Conservation (phyloP, 2,888 invertebrate species). For the Plagodis dolabraria region DNA sequence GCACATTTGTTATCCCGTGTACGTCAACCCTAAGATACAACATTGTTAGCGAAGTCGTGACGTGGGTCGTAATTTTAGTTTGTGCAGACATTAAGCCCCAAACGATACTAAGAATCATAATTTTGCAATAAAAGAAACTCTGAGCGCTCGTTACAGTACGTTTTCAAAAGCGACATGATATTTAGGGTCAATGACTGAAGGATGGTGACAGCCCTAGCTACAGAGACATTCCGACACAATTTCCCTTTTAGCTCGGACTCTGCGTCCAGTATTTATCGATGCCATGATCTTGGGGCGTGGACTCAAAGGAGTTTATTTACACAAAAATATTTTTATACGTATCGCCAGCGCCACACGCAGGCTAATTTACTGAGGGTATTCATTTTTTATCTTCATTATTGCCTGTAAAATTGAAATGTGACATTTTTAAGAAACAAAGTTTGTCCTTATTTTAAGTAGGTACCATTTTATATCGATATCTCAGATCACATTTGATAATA, state of each 20-base stretch:
- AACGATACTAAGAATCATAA: slow-evolving; percentile 34
- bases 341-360: slow-evolving; percentile 32
- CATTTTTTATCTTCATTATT: slow-evolving; percentile 27
- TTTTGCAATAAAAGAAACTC: slow-evolving; percentile 34
- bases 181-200: slow-evolving; percentile 31
- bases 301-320: slow-evolving; percentile 60
- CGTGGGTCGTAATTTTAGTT: slow-evolving; percentile 46
- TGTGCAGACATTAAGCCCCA: slow-evolving; percentile 35
- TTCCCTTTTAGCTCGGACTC: slow-evolving; percentile 77
- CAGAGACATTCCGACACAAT: slow-evolving; percentile 72
- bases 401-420: slow-evolving; percentile 21
- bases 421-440: slow-evolving; percentile 16
- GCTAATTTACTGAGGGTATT: slow-evolving; percentile 35
- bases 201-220: slow-evolving; percentile 52
- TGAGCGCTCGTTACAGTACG: slow-evolving; percentile 20
- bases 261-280: slow-evolving; percentile 61
- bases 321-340: slow-evolving; percentile 40
- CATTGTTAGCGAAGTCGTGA: slow-evolving; percentile 50
- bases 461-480: slow-evolving; percentile 4
- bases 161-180: slow-evolving; percentile 29
- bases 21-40: slow-evolving; percentile 46
- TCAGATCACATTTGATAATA: slow-evolving; percentile 2
- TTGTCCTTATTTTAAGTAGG: slow-evolving; percentile 14
- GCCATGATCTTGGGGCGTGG: slow-evolving; percentile 65
- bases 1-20: slow-evolving; percentile 40